Evolutionary conservation across 2,888 invertebrate genomes (phyloP).

Genomic region (Xanthostigma xanthostigma): DNA sequence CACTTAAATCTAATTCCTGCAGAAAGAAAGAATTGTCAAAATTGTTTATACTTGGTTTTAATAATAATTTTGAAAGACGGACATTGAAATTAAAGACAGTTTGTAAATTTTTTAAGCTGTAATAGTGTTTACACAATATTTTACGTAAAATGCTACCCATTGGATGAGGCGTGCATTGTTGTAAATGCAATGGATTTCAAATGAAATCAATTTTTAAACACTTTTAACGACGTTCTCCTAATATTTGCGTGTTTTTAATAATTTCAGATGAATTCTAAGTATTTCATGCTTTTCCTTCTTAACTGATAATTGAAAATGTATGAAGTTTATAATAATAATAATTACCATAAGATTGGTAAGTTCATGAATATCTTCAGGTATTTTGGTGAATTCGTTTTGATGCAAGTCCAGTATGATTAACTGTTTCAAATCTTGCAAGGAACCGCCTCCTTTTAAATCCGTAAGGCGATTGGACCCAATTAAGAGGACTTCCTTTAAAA

Average conservation of each 20-base stretch:
- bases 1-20: conserved; percentile 57
- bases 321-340: neutral
- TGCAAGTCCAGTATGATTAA: conserved; percentile 51
- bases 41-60: neutral
- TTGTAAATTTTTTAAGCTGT: conserved; percentile 1
- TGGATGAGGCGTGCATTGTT: too few relatives aligned
- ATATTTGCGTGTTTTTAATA: too few relatives aligned
- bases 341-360: conserved; percentile 50
- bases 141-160: neutral
- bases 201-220: too few relatives aligned
- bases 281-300: neutral
- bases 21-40: conserved; percentile 15
- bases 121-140: neutral
- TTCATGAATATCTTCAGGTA: conserved; percentile 48
- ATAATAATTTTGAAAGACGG: neutral
- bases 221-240: too few relatives aligned
- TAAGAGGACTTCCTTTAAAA: conserved; percentile 56
- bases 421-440: conserved; percentile 50
- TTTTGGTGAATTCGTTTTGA: conserved; percentile 43
- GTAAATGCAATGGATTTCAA: too few relatives aligned
- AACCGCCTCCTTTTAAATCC: conserved; percentile 54
- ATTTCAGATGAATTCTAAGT: too few relatives aligned
- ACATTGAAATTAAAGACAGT: conserved; percentile 1
- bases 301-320: neutral
- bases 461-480: conserved; percentile 53